Base-by-base conservation (phyloP, 2,888 invertebrate genomes). In the Calameuta pallipes region DNA sequence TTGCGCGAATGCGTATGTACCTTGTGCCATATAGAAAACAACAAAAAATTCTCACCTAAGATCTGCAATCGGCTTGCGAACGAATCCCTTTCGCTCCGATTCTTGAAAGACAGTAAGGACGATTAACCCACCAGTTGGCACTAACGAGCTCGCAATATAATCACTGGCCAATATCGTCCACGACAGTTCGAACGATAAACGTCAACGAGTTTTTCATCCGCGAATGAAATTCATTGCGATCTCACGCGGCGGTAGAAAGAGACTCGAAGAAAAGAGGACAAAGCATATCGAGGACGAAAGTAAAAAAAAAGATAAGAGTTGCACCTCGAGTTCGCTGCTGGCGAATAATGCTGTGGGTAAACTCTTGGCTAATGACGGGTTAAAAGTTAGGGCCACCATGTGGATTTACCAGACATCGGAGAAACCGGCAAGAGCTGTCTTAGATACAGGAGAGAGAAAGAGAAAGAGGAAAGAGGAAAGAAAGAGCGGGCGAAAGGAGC, bases 381-480 rank as follows among this genome's bases (percentile, higher is more conserved):
- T 82, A 82, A 83, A 83, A 83, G 80, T 82, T 81, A 81, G 81
- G 80, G 81, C 79, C 80, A 83, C 81, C 82, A 82, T 83, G 82
- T 81, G 80, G 9, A 80, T 80, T 78, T 36, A 30, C 71, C 31
- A 71, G 33, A 30, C 3, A 13, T 30, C 75, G 82, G 75, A 78
- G 80, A 78, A 80, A 80, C 82, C 82, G 82, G 83, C 83, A 80
- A 82, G 83, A 31, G 82, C 81, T 83, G 83, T 82, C 82, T 80
- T 71, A 83, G 77, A 73, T 76, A 80, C 15, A 69, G 77, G 80
- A 82, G 84, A 79, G 82, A 83, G 77, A 83, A 81, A 80, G 78
- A 82, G 82, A 82, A 80, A 80, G 79, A 81, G 75, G 80, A 79
- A 79, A 80, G 80, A 31, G n/a, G n/a, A n/a, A n/a, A n/a, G n/a